Evolutionary conservation across 2,797 vertebrate species (phyloP), one percentile per base, ranked within the genome.

Genomic region (Platyrinchus mystaceus): DNA sequence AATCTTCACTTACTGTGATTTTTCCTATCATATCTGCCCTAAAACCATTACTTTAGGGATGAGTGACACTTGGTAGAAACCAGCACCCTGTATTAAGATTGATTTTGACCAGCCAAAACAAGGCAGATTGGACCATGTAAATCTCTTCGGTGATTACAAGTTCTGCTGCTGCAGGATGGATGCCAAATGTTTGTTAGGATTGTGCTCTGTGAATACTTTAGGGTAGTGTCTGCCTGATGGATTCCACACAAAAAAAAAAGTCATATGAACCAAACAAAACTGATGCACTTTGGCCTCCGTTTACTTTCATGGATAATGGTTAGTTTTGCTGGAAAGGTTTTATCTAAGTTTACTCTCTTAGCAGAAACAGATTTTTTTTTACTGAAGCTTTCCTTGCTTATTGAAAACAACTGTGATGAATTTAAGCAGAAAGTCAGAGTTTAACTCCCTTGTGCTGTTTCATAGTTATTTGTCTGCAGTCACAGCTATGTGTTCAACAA

Each of bases 51-150:
- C 30, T 94, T 87, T 23, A 53, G 62, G 41, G 81, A 70, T 78
- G 69, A 94, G 63, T 77, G 95, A 79, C 81, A 86, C 89, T 89
- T 86, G 84, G 70, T 89, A 85, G 87, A 89, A 91, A 75, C 27
- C 79, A 94, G 46, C 30, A 62, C 46, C 26, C 68, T 76, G 58
- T 15, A 41, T 73, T 82, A 74, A 93, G 87, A 89, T 55, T 86
- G 76, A 86, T 80, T 92, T 47, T 82, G 66, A 73, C 26, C 77
- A 56, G 30, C 70, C 75, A 83, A 83, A 94, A 77, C 75, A 77
- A 92, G 68, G 69, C 66, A 95, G 83, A 95, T 82, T 89, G 92
- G 80, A 62, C 67, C 34, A 26, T 10, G 62, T 81, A 92, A 89
- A 91, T 90, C 73, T 94, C 77, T 69, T 43, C 13, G 26, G 89